Percentiles rank a stretch among this genome's conserved stretches.
Evolutionary conservation across 2,113 vertebrate genomes (phyloP).

Genomic region (Festucalex cinctus): DNA sequence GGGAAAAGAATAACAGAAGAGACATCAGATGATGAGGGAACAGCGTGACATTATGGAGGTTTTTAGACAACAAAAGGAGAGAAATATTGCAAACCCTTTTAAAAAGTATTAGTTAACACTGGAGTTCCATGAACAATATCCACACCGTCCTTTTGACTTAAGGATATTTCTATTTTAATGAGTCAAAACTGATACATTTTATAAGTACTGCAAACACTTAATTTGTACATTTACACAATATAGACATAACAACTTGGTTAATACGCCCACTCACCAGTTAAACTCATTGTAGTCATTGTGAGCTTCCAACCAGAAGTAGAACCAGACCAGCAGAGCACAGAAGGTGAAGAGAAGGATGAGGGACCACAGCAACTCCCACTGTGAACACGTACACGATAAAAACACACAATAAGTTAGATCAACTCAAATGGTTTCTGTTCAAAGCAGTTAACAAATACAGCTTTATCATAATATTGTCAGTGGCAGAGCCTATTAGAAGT

Average conservation of each 20-base stretch:
- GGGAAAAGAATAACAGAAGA: constrained; percentile 2
- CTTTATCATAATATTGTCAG: background rate
- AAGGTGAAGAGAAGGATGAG: constrained; percentile 87
- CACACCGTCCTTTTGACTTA: background rate
- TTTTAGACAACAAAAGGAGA: constrained; percentile 6
- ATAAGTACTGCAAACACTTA: background rate
- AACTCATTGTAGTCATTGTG: constrained; percentile 95
- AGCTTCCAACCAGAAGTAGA: constrained; percentile 97
- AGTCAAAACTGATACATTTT: background rate
- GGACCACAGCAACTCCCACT: constrained; percentile 98
- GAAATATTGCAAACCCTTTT: background rate
- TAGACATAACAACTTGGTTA: constrained; percentile 10
- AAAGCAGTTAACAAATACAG: background rate
- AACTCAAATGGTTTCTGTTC: background rate
- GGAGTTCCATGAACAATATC: background rate
- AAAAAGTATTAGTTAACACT: background rate
- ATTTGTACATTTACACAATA: constrained; percentile 2
- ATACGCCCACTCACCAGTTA: constrained; percentile 86
- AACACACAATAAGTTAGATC: background rate
- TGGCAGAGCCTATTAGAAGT: constrained; percentile 8
- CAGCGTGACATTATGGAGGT: constrained; percentile 39
- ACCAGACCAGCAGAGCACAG: constrained; percentile 87
- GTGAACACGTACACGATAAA: constrained; percentile 14
- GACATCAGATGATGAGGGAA: constrained; percentile 8
- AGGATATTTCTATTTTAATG: background rate